A percentile compares a stretch with the other conserved stretches of the same genome.
These are phyloP conservation scores for Entomobrya proxima DNA, from an alignment of 2,888 invertebrate genomes.

Conservation along the genomic window DNA sequence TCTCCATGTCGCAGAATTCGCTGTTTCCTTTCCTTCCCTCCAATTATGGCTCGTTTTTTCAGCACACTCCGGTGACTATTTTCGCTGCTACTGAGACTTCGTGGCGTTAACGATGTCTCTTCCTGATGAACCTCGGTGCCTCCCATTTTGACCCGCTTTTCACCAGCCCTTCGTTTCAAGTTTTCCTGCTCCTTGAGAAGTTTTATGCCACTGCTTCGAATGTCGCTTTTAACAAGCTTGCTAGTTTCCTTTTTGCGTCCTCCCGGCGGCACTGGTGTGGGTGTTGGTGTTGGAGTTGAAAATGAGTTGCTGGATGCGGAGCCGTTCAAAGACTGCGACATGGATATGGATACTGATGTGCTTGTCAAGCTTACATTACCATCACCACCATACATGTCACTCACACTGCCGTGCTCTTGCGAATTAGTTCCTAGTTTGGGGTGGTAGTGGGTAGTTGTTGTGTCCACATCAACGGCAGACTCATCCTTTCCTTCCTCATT, in stretches of 20 bases:
- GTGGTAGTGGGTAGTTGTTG: conserved; percentile 14
- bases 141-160: conserved; percentile 35
- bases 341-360: conserved; percentile 67
- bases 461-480: conserved; percentile 15
- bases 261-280: conserved; percentile 38
- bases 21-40: conserved; percentile 20
- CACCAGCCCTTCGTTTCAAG: conserved; percentile 66
- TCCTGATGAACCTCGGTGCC: background rate
- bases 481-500: conserved; percentile 39
- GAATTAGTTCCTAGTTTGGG: conserved; percentile 46
- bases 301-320: conserved; percentile 59
- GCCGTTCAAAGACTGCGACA: conserved; percentile 67
- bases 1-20: conserved; percentile 54
- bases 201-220: conserved; percentile 66
- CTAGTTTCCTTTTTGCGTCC: background rate
- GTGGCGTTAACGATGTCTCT: background rate
- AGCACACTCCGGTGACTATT: conserved; percentile 39
- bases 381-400: conserved; percentile 58
- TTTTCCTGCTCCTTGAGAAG: conserved; percentile 73
- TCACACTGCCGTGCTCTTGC: conserved; percentile 58
- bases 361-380: conserved; percentile 63
- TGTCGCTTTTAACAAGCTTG: conserved; percentile 16
- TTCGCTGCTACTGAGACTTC: conserved; percentile 48
- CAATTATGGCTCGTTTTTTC: conserved; percentile 32
- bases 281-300: conserved; percentile 52